A percentile compares a stretch with the other conserved stretches of the same genome.
phyloP scores from a whole-genome alignment of 2,797 vertebrate genomes.

The Ibycter americanus region DNA sequence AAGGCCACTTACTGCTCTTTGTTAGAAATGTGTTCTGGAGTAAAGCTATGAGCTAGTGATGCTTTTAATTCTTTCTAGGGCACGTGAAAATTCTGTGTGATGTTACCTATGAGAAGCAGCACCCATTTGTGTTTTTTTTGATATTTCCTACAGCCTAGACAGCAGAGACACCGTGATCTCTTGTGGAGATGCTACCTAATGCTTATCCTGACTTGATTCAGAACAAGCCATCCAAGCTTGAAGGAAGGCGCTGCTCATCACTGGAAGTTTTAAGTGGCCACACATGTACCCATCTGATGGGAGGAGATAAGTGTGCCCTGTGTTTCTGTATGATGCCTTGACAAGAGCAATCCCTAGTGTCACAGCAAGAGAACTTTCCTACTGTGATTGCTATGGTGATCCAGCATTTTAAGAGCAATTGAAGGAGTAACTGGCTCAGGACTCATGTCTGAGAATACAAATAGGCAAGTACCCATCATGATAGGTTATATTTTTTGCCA shows the following conservation, averaged over 20 bases:
- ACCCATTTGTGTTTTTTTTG: background rate
- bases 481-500: rapidly evolving
- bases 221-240: background rate
- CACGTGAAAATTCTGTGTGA: background rate
- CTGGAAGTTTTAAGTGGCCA: background rate
- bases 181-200: background rate
- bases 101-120: background rate
- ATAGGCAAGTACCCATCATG: background rate
- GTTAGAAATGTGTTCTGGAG: background rate
- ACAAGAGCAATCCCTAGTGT: background rate
- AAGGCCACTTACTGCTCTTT: background rate
- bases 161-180: background rate
- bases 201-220: background rate
- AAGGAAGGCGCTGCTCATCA: background rate
- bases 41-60: background rate
- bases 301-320: background rate
- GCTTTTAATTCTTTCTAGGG: background rate
- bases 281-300: background rate
- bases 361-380: background rate
- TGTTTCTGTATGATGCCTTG: background rate
- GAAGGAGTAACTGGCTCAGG: background rate
- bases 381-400: background rate
- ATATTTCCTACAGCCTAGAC: background rate
- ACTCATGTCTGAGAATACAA: background rate
- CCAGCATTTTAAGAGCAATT: background rate